Percentiles rank a stretch among this genome's conserved stretches.
These are phyloP conservation scores for Halcyon senegalensis DNA, from an alignment of 2,113 vertebrate species.

Conservation along the genomic window DNA sequence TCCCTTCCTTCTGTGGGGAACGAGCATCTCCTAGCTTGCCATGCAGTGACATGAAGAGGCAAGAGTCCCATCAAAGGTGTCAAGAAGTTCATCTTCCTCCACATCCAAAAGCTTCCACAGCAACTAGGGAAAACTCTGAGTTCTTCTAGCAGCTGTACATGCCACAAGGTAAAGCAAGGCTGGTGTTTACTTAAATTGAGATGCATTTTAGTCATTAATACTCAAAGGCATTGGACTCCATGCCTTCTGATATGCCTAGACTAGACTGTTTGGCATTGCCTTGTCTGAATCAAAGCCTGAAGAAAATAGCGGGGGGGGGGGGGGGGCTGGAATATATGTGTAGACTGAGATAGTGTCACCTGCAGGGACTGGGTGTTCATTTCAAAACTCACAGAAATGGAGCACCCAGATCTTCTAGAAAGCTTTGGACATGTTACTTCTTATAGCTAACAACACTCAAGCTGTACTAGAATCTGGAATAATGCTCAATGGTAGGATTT, in stretches of 20 bases:
- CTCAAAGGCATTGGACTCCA: not conserved
- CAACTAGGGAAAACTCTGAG: not conserved
- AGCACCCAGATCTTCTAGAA: not conserved
- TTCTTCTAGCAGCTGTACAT: not conserved
- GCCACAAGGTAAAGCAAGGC: not conserved
- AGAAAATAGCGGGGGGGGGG: not conserved
- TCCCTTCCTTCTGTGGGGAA: not conserved
- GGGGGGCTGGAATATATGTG: too few species aligned
- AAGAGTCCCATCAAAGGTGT: not conserved
- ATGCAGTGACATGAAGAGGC: not conserved
- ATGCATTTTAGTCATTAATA: not conserved
- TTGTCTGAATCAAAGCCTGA: not conserved
- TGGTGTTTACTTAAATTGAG: not conserved
- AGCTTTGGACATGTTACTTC: not conserved
- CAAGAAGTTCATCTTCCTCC: not conserved
- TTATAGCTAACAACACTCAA: not conserved
- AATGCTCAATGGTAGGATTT: constrained; percentile 9
- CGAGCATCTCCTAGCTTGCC: not conserved
- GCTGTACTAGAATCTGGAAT: not conserved
- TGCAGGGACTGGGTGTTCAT: not conserved
- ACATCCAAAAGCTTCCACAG: not conserved
- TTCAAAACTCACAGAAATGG: not conserved
- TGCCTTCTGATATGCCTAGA: not conserved
- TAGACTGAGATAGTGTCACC: not conserved
- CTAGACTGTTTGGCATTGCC: not conserved